phyloP scores from a whole-genome alignment of 2,797 vertebrate species.

The Coilia nasus region DNA sequence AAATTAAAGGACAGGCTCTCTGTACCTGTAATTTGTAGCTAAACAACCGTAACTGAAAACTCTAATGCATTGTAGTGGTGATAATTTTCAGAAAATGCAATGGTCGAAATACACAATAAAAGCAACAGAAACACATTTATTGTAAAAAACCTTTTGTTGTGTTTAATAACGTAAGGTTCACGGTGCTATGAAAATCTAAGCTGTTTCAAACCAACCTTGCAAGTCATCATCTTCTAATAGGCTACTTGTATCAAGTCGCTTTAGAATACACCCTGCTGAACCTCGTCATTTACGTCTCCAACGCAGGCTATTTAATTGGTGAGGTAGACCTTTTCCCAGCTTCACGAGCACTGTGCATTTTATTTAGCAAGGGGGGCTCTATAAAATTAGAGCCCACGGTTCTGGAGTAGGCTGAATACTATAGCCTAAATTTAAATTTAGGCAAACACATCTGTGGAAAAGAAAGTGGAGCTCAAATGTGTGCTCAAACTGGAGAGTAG shows the following conservation, averaged over 20 bases:
- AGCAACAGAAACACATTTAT: no score
- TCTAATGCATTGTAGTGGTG: no score
- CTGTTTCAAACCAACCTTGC: not conserved
- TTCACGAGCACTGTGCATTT: not conserved
- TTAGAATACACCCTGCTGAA: not conserved
- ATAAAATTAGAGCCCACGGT: not conserved
- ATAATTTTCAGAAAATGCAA: no score
- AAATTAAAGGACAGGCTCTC: not conserved
- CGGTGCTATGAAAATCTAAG: not conserved
- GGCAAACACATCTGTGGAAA: not conserved
- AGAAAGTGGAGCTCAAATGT: not conserved
- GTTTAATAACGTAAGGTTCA: no score
- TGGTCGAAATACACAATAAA: no score
- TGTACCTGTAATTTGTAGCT: not conserved
- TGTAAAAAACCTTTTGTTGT: no score
- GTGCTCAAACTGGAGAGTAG: not conserved
- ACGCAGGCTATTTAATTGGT: no score
- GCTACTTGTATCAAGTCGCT: not conserved
- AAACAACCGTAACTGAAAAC: not conserved
- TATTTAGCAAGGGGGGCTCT: not conserved
- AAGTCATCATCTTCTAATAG: not conserved
- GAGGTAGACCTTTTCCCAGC: not conserved
- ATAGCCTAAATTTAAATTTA: not conserved
- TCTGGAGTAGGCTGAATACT: not conserved
- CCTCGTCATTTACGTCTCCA: not conserved